Evolutionary conservation across 2,888 invertebrate genomes (phyloP), one percentile per base, ranked within the genome.

Genomic region (Venustoraphidia nigricollis): DNA sequence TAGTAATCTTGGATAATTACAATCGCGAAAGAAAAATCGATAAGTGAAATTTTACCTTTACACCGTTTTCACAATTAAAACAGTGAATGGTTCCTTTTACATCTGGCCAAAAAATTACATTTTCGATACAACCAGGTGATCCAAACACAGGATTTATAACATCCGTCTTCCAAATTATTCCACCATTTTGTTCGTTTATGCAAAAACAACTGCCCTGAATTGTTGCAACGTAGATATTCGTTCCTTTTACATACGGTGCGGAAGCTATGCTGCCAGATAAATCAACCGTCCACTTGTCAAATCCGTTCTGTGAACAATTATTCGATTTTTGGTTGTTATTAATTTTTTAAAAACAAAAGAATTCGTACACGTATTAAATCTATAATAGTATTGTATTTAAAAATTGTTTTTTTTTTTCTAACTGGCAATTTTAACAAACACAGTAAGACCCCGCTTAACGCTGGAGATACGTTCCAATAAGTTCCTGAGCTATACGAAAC

Each of bases 91-190:
- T 64, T 5, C 81, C 81, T 53, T 61, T 63, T 34, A 77, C 76
- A 61, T 73, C 73, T 27, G 71, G 68, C 58, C 75, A 73, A 11
- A 77, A 63, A 27, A 76, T 68, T 49, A 70, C 69, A 39, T 72
- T 64, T 43, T 74, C 68, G 41, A 79, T 68, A 1, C 79, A 59
- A 27, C 69, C 67, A 0, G 81, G 80, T 9, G 74, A 72, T 0
- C 80, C 76, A 62, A 87, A 83, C 27, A 86, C 65, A 1, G 88
- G 80, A 57, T 75, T 74, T 47, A 60, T 60, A 3, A 79, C 64
- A 48, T 73, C 63, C 41, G 68, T 67, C 17, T 66, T 69, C 87
- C 87, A 88, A 35, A 66, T 46, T 13, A 72, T 55, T 5, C 59
- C 58, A 1, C 85, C 78, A 10, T 62, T 64, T 38, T 63, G 59